Percentiles rank a stretch among this genome's conserved stretches.
Conservation (phyloP, 2,797 vertebrate genomes). For the Notolepis coatsorum region DNA sequence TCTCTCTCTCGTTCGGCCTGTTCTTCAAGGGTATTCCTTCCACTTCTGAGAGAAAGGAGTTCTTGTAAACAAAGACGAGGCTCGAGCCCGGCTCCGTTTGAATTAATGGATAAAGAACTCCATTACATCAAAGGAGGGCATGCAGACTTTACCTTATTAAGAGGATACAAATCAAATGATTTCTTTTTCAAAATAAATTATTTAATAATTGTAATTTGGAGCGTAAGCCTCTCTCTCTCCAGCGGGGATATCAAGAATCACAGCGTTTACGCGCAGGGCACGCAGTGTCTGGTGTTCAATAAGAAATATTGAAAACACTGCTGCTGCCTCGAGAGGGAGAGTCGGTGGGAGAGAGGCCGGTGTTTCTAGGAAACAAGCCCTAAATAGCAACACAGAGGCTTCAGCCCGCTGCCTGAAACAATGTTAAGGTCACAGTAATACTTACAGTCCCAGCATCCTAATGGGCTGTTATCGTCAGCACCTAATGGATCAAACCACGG, state of each 20-base stretch:
- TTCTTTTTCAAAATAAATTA: conserved; percentile 12
- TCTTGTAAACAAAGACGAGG: conserved; percentile 15
- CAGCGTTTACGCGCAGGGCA: conserved; percentile 7
- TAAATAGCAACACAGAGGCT: conserved; percentile 66
- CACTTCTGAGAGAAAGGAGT: conserved; percentile 28
- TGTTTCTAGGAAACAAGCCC: conserved; percentile 64
- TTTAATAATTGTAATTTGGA: conserved; percentile 40
- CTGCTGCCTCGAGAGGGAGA: conserved; percentile 4
- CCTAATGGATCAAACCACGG: conserved; percentile 4
- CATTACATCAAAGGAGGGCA: not conserved
- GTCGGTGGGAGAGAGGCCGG: conserved; percentile 34
- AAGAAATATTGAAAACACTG: conserved; percentile 51
- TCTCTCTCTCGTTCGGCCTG: not conserved
- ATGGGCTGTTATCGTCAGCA: not conserved
- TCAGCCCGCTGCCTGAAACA: conserved; percentile 46
- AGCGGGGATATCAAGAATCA: conserved; percentile 17
- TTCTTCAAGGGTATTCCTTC: conserved; percentile 16
- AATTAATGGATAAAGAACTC: conserved; percentile 11
- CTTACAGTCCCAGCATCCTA: not conserved
- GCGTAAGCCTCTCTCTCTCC: conserved; percentile 40
- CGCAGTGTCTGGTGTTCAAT: conserved; percentile 45
- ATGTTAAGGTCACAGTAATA: not conserved
- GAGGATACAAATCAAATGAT: conserved; percentile 5
- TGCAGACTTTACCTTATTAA: conserved; percentile 5
- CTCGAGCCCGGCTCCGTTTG: not conserved